A percentile compares a stretch with the other conserved stretches of the same genome.
Evolutionary conservation across 1,140 invertebrate genomes (phyloP).

Genomic region (Copidosoma floridanum): DNA sequence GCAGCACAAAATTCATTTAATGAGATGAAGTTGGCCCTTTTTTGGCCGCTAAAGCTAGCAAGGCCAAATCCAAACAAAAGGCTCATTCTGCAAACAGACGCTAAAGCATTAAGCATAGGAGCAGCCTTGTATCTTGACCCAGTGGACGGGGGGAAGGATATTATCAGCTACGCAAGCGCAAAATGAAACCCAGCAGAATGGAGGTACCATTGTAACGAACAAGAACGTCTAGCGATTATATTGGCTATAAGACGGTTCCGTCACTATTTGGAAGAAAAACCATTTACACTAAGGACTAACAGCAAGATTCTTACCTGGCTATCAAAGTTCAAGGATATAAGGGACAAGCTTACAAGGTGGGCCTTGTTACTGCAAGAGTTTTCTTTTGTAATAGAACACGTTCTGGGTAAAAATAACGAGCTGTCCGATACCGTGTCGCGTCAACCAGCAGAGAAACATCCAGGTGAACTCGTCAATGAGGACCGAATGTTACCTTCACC

Average conservation of each 20-base stretch:
- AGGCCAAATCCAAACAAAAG: too few relatives aligned
- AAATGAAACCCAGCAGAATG: constrained; percentile 17
- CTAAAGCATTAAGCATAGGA: constrained; percentile 23
- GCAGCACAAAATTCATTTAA: too few relatives aligned
- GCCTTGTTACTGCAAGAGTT: constrained; percentile 37
- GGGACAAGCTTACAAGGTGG: constrained; percentile 25
- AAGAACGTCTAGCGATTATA: constrained; percentile 33
- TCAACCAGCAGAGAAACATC: too few relatives aligned
- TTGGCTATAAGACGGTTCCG: constrained; percentile 37
- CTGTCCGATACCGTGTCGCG: not conserved
- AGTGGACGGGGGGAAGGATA: not conserved
- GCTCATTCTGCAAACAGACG: too few relatives aligned
- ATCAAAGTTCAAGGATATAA: not conserved
- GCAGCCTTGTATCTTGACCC: constrained; percentile 26
- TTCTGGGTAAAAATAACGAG: constrained; percentile 7
- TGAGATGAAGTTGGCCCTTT: too few relatives aligned
- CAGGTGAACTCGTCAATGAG: too few relatives aligned
- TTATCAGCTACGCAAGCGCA: constrained; percentile 25
- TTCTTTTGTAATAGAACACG: constrained; percentile 32
- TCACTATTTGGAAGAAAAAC: not conserved
- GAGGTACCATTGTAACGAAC: constrained; percentile 30
- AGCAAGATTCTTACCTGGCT: not conserved
- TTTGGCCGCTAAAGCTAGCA: too few relatives aligned
- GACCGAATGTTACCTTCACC: too few relatives aligned
- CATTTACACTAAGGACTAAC: not conserved